A percentile compares a stretch with the other conserved stretches of the same genome.
Evolutionary conservation across 64 coral and sea anemone species (phyloP).

Genomic region (Hydrozoanthus tunicans): DNA sequence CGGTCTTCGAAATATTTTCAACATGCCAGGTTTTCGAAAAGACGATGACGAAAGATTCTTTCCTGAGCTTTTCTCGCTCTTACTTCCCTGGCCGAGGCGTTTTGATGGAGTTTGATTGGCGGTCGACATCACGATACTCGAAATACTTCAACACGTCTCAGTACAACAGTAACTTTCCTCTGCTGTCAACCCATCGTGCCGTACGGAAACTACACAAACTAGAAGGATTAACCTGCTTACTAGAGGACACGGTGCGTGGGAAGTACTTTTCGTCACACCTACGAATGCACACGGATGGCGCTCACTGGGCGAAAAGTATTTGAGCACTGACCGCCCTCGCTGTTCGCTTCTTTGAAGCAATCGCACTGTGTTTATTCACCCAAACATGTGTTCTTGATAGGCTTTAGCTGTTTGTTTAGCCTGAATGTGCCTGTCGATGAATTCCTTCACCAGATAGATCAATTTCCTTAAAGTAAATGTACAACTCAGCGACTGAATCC

Average conservation of each 20-base stretch:
- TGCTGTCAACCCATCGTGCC: conserved; percentile 33
- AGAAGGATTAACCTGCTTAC: conserved; percentile 33
- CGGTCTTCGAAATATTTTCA: conserved; percentile 84
- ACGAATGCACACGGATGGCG: conserved; percentile 25
- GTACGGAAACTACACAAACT: background rate
- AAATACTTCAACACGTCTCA: background rate
- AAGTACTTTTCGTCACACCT: conserved; percentile 51
- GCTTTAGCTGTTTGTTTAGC: conserved; percentile 13
- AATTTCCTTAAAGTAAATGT: conserved; percentile 40
- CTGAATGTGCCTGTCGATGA: conserved; percentile 19
- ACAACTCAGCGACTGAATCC: conserved; percentile 34
- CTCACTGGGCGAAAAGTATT: conserved; percentile 21
- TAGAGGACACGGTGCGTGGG: conserved; percentile 31
- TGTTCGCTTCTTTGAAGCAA: conserved; percentile 45
- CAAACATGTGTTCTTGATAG: conserved; percentile 7
- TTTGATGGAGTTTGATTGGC: conserved; percentile 23
- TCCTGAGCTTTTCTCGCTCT: conserved; percentile 21
- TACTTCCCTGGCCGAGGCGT: conserved; percentile 35
- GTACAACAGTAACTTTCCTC: background rate
- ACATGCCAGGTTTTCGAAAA: conserved; percentile 48
- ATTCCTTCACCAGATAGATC: conserved; percentile 51
- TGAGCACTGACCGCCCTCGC: conserved; percentile 46
- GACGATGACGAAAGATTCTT: conserved; percentile 59
- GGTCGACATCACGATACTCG: conserved; percentile 11
- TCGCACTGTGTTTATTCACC: conserved; percentile 26